Evolutionary conservation across 1,140 invertebrate species (phyloP).

Genomic region (Megalonaias nervosa): DNA sequence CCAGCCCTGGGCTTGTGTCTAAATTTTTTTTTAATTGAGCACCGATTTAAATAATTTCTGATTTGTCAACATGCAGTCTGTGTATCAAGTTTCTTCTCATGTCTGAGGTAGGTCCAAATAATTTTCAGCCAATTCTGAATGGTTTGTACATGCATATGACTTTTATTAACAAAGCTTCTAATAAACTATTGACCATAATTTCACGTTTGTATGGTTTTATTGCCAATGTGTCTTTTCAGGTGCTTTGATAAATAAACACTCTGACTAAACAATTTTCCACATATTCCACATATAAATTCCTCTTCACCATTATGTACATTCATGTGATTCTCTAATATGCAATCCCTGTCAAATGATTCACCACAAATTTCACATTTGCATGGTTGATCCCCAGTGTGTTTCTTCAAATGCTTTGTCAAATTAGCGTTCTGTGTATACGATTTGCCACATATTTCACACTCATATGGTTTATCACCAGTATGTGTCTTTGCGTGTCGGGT

Average conservation of each 20-base stretch:
- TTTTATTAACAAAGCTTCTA: too few relatives aligned
- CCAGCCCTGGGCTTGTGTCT: too few relatives aligned
- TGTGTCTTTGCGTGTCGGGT: not conserved
- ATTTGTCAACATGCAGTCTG: too few relatives aligned
- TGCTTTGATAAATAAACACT: slow-evolving; percentile 4
- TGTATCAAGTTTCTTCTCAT: too few relatives aligned
- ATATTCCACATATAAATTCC: slow-evolving; percentile 14
- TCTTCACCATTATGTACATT: not conserved
- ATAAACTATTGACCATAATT: too few relatives aligned
- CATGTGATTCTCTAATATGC: not conserved
- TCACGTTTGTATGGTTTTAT: not conserved
- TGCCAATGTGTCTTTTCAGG: slow-evolving; percentile 5
- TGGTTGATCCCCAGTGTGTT: slow-evolving; percentile 3
- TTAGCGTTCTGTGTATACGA: not conserved
- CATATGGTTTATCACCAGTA: slow-evolving; percentile 5
- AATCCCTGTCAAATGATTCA: not conserved
- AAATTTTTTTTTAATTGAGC: too few relatives aligned
- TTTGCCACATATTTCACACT: slow-evolving; percentile 11
- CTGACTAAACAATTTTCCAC: slow-evolving; percentile 1
- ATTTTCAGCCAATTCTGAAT: too few relatives aligned
- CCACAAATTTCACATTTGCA: slow-evolving; percentile 3
- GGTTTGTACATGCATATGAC: too few relatives aligned
- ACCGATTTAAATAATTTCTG: too few relatives aligned
- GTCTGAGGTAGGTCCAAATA: too few relatives aligned
- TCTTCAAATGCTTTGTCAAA: slow-evolving; percentile 6